phyloP scores from a whole-genome alignment of 2,888 invertebrate genomes.

The Amphipyra tragopoginis region DNA sequence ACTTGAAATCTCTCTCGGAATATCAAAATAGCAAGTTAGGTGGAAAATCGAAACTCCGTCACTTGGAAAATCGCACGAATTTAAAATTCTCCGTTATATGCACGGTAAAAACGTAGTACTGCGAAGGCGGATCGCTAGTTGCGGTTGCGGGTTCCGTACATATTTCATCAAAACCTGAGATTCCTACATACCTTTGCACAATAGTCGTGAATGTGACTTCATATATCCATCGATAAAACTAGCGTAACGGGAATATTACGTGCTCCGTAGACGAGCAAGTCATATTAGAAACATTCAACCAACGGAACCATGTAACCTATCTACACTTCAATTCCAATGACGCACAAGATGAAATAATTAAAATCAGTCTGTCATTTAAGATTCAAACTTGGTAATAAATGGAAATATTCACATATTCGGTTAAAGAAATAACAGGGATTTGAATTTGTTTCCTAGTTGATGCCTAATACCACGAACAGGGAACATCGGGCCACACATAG shows the following conservation, averaged over 20 bases:
- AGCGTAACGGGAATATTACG: conserved; percentile 63
- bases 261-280: conserved; percentile 36
- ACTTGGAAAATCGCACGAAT: conserved; percentile 54
- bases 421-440: conserved; percentile 23
- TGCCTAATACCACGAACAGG: conserved; percentile 13
- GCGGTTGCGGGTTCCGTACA: conserved; percentile 17
- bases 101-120: conserved; percentile 35
- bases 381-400: conserved; percentile 44
- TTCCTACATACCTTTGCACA: conserved; percentile 23
- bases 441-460: conserved; percentile 23
- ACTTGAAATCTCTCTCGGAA: conserved; percentile 31
- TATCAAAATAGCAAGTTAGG: conserved; percentile 54
- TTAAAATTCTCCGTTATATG: conserved; percentile 50
- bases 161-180: conserved; percentile 37
- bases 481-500: too few relatives aligned
- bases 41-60: conserved; percentile 61
- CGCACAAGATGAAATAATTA: conserved; percentile 18
- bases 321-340: conserved; percentile 14
- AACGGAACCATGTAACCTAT: conserved; percentile 23
- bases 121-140: conserved; percentile 12
- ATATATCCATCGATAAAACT: conserved; percentile 22
- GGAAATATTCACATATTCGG: conserved; percentile 33
- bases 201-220: conserved; percentile 8
- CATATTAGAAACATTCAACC: conserved; percentile 30
- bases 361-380: conserved; percentile 18